phyloP scores from a whole-genome alignment of 2,888 invertebrate species.

The Neria commutata region DNA sequence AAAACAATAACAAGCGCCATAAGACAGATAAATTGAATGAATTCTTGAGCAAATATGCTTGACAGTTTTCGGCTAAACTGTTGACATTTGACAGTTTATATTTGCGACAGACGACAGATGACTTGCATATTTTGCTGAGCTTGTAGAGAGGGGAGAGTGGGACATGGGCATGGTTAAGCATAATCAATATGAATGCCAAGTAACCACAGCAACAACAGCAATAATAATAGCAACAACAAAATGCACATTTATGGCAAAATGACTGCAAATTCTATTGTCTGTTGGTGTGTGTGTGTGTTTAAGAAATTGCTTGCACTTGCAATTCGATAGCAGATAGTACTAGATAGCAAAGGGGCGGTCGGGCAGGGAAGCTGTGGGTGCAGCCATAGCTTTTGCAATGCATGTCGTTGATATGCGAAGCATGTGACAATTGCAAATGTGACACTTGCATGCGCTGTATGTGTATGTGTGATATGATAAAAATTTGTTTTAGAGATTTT shows the following conservation, averaged over 20 bases:
- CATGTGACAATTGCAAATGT: no score
- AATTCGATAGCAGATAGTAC: no score
- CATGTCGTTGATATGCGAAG: no score
- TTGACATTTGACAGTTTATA: conserved; percentile 34
- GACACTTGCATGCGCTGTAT: no score
- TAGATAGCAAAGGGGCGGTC: no score
- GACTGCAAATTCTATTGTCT: neutral
- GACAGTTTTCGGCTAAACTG: conserved; percentile 26
- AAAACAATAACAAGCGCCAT: no score
- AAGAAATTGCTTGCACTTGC: no score
- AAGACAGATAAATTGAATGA: neutral
- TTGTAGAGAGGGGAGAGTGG: no score
- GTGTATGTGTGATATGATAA: neutral
- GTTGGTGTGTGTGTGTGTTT: no score
- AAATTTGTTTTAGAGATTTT: neutral
- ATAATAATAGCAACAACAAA: neutral
- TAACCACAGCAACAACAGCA: neutral
- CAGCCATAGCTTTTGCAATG: no score
- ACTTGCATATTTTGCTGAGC: conserved; percentile 29
- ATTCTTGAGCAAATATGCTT: conserved; percentile 8
- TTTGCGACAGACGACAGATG: conserved; percentile 29
- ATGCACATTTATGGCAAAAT: neutral
- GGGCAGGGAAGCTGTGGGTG: no score
- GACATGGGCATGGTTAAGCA: no score
- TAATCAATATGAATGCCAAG: neutral